phyloP scores from a whole-genome alignment of 2,888 invertebrate genomes.

The Thera britannica region DNA sequence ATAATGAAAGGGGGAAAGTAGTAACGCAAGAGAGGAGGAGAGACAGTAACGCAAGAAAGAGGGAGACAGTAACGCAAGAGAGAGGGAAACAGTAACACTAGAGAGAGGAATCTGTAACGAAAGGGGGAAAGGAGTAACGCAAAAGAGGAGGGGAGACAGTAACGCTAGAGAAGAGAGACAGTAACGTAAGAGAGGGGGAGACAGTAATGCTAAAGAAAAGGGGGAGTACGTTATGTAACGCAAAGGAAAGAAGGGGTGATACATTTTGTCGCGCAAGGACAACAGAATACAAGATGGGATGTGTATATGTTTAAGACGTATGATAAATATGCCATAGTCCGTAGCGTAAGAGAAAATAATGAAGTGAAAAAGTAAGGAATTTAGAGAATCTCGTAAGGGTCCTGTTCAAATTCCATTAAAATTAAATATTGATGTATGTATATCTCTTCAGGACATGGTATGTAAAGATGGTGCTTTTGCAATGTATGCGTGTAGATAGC shows the following conservation, averaged over 20 bases:
- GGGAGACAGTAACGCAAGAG: not conserved
- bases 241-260: not conserved
- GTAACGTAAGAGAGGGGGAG: not conserved
- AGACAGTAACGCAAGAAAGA: constrained; percentile 1
- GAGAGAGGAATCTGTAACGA: not conserved
- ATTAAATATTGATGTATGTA: not conserved
- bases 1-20: no score
- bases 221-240: not conserved
- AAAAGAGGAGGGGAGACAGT: no score
- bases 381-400: no score
- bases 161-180: no score
- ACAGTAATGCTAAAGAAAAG: not conserved
- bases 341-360: not conserved
- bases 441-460: constrained; percentile 14
- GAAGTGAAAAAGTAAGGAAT: no score
- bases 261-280: not conserved
- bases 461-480: constrained; percentile 23
- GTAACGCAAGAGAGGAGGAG: no score
- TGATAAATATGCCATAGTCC: not conserved
- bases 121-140: not conserved
- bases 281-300: not conserved
- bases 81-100: not conserved
- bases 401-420: not conserved
- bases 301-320: not conserved
- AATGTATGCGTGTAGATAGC: constrained; percentile 15